phyloP scores from a whole-genome alignment of 2,113 vertebrate genomes.

The Neolamprologus cancellatus region DNA sequence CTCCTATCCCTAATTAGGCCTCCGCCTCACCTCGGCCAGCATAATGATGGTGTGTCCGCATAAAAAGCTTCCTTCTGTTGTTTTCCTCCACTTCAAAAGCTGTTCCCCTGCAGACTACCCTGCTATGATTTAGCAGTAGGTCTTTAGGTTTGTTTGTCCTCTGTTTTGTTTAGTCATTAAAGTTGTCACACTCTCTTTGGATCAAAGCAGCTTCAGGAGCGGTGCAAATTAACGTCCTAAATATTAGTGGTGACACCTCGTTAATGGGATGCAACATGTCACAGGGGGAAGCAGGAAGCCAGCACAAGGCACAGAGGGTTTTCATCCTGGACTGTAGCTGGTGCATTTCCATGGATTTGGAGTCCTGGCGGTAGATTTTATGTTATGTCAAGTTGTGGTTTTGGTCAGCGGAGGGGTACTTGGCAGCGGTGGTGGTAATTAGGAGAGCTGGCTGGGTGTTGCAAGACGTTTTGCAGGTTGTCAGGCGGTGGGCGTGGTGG shows the following conservation, averaged over 20 bases:
- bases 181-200: conserved; percentile 58
- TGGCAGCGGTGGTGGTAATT: conserved; percentile 28
- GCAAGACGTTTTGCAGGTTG: conserved; percentile 34
- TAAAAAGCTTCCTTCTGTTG: conserved; percentile 34
- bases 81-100: conserved; percentile 40
- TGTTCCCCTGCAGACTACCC: conserved; percentile 9
- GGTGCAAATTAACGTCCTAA: conserved; percentile 36
- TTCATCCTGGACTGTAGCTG: background rate
- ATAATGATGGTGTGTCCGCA: conserved; percentile 29
- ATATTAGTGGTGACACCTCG: conserved; percentile 47
- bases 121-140: conserved; percentile 5
- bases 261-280: conserved; percentile 46
- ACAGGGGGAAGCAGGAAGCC: background rate
- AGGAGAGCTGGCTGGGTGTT: conserved; percentile 1
- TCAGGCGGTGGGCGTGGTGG: conserved; percentile 23
- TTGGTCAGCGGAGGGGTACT: background rate
- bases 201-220: conserved; percentile 55
- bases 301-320: background rate
- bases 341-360: background rate
- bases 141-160: conserved; percentile 59
- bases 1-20: conserved; percentile 28
- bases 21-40: conserved; percentile 16
- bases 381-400: conserved; percentile 3
- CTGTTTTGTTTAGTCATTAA: conserved; percentile 64
- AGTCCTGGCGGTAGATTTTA: background rate